Conservation (phyloP, 1,140 invertebrate genomes). For the Anthonomus grandis region DNA sequence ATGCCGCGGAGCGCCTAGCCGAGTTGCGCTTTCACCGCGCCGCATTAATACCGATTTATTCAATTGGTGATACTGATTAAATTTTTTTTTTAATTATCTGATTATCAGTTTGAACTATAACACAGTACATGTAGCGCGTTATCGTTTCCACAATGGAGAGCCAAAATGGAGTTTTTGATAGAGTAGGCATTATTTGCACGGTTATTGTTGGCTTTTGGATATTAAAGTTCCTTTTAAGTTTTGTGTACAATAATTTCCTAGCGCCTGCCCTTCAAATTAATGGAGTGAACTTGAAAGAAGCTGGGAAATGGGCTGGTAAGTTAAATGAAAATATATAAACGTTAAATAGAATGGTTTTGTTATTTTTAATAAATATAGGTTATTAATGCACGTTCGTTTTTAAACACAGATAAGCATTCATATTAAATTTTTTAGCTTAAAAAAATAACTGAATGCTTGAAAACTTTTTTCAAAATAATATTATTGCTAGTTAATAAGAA, state of each 20-base stretch:
- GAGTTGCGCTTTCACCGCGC: conserved; percentile 6
- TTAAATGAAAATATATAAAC: no score
- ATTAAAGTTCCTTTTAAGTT: conserved; percentile 32
- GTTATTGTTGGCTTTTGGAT: conserved; percentile 39
- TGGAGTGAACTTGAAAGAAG: conserved; percentile 46
- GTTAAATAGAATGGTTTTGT: no score
- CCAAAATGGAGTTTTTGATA: conserved; percentile 20
- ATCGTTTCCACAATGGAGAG: conserved; percentile 1
- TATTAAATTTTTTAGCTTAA: no score
- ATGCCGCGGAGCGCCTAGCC: neutral
- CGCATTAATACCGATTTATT: no score
- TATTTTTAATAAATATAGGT: no score
- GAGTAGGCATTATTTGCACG: conserved; percentile 37
- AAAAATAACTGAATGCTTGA: no score
- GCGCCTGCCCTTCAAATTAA: conserved; percentile 47
- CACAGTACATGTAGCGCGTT: conserved; percentile 1
- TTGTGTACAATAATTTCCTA: conserved; percentile 48
- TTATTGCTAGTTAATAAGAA: no score
- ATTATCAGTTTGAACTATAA: conserved; percentile 2
- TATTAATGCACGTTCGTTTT: no score
- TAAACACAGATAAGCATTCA: no score
- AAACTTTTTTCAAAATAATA: no score
- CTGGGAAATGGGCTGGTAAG: conserved; percentile 54
- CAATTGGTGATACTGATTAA: neutral
- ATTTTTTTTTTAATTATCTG: neutral